These are phyloP conservation scores for Grallaria varia DNA, from an alignment of 2,113 vertebrate species.

Conservation along the genomic window DNA sequence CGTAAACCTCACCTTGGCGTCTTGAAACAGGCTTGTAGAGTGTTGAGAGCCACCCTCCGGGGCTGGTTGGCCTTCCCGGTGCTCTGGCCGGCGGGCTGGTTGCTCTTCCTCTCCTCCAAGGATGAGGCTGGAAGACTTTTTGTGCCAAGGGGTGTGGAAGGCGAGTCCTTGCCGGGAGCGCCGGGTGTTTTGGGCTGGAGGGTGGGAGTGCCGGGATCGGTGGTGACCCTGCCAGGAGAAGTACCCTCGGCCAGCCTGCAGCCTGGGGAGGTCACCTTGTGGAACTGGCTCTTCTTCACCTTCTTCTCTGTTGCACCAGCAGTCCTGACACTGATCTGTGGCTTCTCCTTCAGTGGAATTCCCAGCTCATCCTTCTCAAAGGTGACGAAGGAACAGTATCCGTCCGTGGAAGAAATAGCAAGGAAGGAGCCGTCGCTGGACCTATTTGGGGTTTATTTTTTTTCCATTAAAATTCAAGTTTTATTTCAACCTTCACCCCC, in stretches of 20 bases:
- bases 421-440: constrained; percentile 91
- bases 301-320: constrained; percentile 81
- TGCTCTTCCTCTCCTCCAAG: constrained; percentile 77
- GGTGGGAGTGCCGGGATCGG: constrained; percentile 60
- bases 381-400: constrained; percentile 95
- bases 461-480: background rate
- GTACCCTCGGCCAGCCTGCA: constrained; percentile 54
- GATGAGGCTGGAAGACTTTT: background rate
- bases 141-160: background rate
- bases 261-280: constrained; percentile 55
- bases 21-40: constrained; percentile 90
- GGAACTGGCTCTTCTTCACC: constrained; percentile 71
- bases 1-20: constrained; percentile 81
- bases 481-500: background rate
- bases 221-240: background rate
- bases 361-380: constrained; percentile 91
- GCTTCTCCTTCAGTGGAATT: constrained; percentile 85
- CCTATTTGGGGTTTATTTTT: constrained; percentile 68
- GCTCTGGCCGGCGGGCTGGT: constrained; percentile 30
- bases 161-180: constrained; percentile 49
- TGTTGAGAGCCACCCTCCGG: constrained; percentile 89
- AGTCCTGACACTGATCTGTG: constrained; percentile 74
- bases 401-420: constrained; percentile 94
- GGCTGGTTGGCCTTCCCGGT: constrained; percentile 76
- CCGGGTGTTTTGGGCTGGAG: background rate